Percentiles rank a stretch among this genome's conserved stretches.
Evolutionary conservation across 2,888 invertebrate species (phyloP).

Genomic region (Calliopum simillimum): DNA sequence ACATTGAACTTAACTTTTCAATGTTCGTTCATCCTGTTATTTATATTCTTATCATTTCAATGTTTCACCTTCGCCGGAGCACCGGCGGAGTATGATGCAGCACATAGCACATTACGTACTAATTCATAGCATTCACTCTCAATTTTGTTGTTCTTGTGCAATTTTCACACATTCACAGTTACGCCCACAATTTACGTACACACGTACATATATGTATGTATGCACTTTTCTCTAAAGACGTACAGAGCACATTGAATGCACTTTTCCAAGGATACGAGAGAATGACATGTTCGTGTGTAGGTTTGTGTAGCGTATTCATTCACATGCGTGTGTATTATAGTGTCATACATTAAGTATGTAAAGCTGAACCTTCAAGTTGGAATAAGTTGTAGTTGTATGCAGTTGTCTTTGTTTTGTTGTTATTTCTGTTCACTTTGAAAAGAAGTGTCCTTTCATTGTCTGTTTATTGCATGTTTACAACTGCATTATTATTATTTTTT

Average conservation of each 20-base stretch:
- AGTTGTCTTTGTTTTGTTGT: conserved; percentile 19
- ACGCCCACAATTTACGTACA: conserved; percentile 28
- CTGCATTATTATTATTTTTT: conserved; percentile 20
- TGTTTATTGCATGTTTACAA: conserved; percentile 20
- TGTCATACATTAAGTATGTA: too few relatives aligned
- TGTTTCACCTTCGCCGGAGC: too few relatives aligned
- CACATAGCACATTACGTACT: not conserved
- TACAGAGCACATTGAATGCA: not conserved
- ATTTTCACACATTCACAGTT: conserved; percentile 47
- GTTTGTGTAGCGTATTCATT: not conserved
- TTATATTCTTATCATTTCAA: too few relatives aligned
- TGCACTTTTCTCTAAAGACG: not conserved
- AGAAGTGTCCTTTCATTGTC: conserved; percentile 8
- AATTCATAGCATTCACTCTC: not conserved
- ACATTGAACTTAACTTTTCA: too few relatives aligned
- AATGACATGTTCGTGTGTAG: not conserved
- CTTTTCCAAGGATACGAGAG: conserved; percentile 4
- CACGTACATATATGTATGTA: not conserved
- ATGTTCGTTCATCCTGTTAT: too few relatives aligned
- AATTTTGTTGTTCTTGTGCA: conserved; percentile 41
- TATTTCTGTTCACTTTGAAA: not conserved
- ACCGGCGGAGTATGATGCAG: too few relatives aligned
- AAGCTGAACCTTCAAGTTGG: too few relatives aligned
- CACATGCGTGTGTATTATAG: too few relatives aligned
- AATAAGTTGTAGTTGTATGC: not conserved